A percentile compares a stretch with the other conserved stretches of the same genome.
These are phyloP conservation scores for Syrista parreyssii DNA, from an alignment of 2,888 invertebrate genomes.

Conservation along the genomic window DNA sequence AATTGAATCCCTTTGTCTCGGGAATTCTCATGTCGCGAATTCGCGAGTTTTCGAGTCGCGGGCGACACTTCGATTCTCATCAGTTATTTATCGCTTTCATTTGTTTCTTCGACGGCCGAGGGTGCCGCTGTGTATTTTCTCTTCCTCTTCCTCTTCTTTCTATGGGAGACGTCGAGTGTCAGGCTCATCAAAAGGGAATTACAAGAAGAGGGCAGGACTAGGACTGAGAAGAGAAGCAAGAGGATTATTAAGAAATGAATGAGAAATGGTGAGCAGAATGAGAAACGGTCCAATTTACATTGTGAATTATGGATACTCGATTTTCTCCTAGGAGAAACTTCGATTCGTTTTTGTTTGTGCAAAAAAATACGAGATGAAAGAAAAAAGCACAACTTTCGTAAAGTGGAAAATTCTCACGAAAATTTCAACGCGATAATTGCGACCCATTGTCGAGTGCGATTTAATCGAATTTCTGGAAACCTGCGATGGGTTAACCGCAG, in stretches of 20 bases:
- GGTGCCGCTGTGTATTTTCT: conserved; percentile 18
- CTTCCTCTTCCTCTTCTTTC: conserved; percentile 33
- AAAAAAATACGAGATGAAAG: neutral
- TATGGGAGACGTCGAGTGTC: conserved; percentile 30
- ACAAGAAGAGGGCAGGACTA: conserved; percentile 39
- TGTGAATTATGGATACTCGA: conserved; percentile 57
- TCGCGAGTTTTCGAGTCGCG: neutral
- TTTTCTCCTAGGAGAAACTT: conserved; percentile 37
- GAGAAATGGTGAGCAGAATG: no score
- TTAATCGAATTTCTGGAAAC: conserved; percentile 32
- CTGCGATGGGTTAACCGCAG: conserved; percentile 59
- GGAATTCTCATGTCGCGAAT: neutral
- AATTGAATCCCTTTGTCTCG: conserved; percentile 56
- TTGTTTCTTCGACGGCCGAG: conserved; percentile 33
- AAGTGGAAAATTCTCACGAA: neutral
- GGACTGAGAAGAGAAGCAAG: conserved; percentile 6
- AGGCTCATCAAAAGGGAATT: conserved; percentile 57
- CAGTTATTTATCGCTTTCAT: conserved; percentile 63
- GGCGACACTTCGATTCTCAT: conserved; percentile 50
- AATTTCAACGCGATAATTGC: neutral
- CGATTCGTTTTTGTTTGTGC: conserved; percentile 19
- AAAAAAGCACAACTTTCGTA: conserved; percentile 3
- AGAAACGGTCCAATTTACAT: conserved; percentile 29
- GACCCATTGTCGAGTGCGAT: conserved; percentile 13
- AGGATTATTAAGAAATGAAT: no score